Evolutionary conservation across 2,888 invertebrate species (phyloP), one percentile per base, ranked within the genome.

Genomic region (Cremastobaeus sp.): DNA sequence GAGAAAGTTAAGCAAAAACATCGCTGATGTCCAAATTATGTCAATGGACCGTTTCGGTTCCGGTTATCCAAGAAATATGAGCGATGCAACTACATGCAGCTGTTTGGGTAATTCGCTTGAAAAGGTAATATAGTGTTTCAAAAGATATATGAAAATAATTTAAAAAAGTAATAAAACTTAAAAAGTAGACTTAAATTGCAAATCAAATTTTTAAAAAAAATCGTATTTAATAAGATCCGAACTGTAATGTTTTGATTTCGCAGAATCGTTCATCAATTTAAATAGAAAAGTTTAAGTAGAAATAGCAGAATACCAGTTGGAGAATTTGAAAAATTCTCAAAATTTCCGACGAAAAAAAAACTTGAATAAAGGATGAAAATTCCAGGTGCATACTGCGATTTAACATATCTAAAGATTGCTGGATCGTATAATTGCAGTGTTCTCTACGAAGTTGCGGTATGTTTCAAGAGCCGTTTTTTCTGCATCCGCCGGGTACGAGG

Each of bases 381-480:
- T 14, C 14, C 15, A 3, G 11, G 8, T 15, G 11, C 11, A 25
- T 25, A 25, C 15, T 37, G n/a, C n/a, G n/a, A n/a, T n/a, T n/a
- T n/a, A 32, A 18, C 28, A 18, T 32, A 1, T 35, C 34, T 52
- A 32, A 15, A 57, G 15, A 20, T 37, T 12, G 15, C 0, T n/a
- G 34, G 8, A 18, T 3, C 25, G 20, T 52, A 52, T 45, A 41
- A 55, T 74, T 66, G 12, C 80, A 87, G 86, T 86, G 86, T 71
- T 84, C 85, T 35, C 54, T 83, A 48, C 82, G 83, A 60, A 79
- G 83, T 76, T 85, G 86, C 79, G 77, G 80, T 50, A 87, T 87
- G 86, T 86, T 86, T 66, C 87, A 87, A 79, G 87, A 87, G 79
- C 87, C 87, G 62, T 87, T 87, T 48, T 87, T 86, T 65, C 80